phyloP scores from a whole-genome alignment of 2,113 vertebrate species.

The Seriola quinqueradiata region DNA sequence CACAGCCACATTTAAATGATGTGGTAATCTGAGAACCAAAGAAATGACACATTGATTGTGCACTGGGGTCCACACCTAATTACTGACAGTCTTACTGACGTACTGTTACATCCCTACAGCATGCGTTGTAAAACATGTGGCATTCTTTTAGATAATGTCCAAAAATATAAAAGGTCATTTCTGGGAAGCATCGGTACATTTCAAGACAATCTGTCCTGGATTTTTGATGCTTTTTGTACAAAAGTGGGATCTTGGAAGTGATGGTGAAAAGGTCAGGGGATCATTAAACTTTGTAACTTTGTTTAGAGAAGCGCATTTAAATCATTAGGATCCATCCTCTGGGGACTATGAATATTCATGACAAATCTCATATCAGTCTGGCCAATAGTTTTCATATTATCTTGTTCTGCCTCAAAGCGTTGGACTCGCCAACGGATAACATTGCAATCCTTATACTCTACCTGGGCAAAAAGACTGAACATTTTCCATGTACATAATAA shows the following conservation, averaged over 20 bases:
- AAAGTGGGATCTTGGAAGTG: not conserved
- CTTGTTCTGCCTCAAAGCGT: not conserved
- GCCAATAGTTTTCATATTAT: not conserved
- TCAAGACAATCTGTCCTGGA: not conserved
- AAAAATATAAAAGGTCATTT: not conserved
- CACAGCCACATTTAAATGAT: conserved; percentile 3
- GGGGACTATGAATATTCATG: not conserved
- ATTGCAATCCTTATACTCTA: not conserved
- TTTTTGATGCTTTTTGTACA: not conserved
- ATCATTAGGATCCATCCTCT: not conserved
- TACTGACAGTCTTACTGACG: not conserved
- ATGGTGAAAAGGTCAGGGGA: not conserved
- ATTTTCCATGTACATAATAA: conserved; percentile 17
- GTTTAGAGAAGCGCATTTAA: not conserved
- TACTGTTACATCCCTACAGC: not conserved
- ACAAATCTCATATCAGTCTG: not conserved
- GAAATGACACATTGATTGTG: not conserved
- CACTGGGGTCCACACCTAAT: not conserved
- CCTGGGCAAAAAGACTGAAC: not conserved
- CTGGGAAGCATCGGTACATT: not conserved
- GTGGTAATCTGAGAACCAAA: not conserved
- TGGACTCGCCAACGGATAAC: not conserved
- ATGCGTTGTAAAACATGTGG: not conserved
- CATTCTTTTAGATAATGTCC: not conserved
- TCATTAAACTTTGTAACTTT: not conserved